Evolutionary conservation across 1,140 invertebrate species (phyloP).

Genomic region (Penaeus chinensis): DNA sequence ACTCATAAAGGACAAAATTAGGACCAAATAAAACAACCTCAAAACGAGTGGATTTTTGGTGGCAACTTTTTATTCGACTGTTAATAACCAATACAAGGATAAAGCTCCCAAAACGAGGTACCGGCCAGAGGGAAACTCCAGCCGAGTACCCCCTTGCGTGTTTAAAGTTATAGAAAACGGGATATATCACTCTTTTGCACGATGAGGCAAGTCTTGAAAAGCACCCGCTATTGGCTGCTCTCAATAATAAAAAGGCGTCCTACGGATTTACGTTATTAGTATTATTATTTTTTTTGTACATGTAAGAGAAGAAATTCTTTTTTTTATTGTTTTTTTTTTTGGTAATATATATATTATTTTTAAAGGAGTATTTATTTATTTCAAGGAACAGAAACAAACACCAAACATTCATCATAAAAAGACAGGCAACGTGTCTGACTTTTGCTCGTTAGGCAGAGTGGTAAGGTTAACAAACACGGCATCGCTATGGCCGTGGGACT

Average conservation of each 20-base stretch:
- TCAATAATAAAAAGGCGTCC: slow-evolving; percentile 22
- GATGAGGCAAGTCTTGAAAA: slow-evolving; percentile 23
- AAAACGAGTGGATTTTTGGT: slow-evolving; percentile 1
- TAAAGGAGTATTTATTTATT: too few species aligned
- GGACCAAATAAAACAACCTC: not conserved
- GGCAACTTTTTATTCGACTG: slow-evolving; percentile 39
- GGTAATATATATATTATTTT: too few species aligned
- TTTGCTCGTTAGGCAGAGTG: slow-evolving; percentile 15
- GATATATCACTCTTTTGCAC: slow-evolving; percentile 34
- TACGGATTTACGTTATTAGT: not conserved
- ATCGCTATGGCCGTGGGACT: too few species aligned
- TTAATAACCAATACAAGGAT: slow-evolving; percentile 39
- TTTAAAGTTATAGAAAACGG: slow-evolving; percentile 1
- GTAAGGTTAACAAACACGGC: not conserved
- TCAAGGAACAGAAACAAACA: slow-evolving; percentile 23
- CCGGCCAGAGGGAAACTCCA: not conserved
- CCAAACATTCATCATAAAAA: slow-evolving; percentile 25
- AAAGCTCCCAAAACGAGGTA: slow-evolving; percentile 22
- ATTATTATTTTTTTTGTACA: slow-evolving; percentile 32
- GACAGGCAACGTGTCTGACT: slow-evolving; percentile 8
- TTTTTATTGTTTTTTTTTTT: too few species aligned
- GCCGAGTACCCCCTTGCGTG: too few species aligned
- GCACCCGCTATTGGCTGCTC: not conserved
- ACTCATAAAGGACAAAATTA: too few species aligned
- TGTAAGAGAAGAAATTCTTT: slow-evolving; percentile 36